Percentiles rank a stretch among this genome's conserved stretches.
Conservation (phyloP, 2,888 invertebrate species). For the Leptinotarsa juncta region DNA sequence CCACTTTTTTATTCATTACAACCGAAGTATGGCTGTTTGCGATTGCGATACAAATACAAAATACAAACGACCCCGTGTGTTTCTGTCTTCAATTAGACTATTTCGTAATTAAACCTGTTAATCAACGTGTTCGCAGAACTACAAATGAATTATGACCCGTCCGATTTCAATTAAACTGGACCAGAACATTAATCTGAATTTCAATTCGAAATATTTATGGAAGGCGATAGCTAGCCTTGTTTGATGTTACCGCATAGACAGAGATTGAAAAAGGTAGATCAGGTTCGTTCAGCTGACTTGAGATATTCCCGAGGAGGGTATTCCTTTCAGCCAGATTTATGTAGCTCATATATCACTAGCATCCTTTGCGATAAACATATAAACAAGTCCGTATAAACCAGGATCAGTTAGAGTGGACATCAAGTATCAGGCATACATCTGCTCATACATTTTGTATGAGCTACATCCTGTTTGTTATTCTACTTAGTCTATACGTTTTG, state of each 20-base stretch:
- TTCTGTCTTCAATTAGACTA: slow-evolving; percentile 6
- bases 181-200: background rate
- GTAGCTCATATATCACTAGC: background rate
- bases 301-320: background rate
- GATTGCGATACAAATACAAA: slow-evolving; percentile 30
- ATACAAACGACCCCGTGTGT: background rate
- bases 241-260: no score
- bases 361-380: background rate
- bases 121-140: background rate
- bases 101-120: background rate
- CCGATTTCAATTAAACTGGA: background rate
- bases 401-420: background rate
- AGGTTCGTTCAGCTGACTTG: no score
- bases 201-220: slow-evolving; percentile 2
- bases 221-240: no score
- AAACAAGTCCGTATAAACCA: background rate
- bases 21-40: slow-evolving; percentile 35
- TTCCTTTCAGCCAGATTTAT: background rate
- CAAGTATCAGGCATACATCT: background rate
- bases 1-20: slow-evolving; percentile 44
- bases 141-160: background rate
- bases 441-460: slow-evolving; percentile 14
- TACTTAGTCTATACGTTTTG: background rate
- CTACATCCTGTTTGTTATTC: background rate
- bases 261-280: no score